phyloP scores from a whole-genome alignment of 2,797 vertebrate species.

The Phoeniculus purpureus region DNA sequence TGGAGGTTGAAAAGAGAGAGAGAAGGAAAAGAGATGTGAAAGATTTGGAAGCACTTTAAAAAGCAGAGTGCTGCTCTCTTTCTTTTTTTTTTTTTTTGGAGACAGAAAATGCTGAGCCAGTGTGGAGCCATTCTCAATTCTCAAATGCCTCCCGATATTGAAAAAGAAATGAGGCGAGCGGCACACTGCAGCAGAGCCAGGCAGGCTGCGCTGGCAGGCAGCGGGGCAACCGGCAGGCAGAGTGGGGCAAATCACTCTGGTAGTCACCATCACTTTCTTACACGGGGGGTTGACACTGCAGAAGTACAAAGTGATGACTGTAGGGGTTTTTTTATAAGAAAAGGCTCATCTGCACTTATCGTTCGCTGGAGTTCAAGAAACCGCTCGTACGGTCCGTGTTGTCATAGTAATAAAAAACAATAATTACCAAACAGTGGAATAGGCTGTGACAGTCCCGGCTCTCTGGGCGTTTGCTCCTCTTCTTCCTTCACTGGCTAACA shows the following conservation, averaged over 20 bases:
- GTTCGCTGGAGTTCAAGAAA: slow-evolving; percentile 64
- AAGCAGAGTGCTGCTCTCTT: neutral
- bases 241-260: neutral
- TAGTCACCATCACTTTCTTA: neutral
- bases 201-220: neutral
- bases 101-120: slow-evolving; percentile 8
- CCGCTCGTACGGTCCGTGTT: slow-evolving; percentile 46
- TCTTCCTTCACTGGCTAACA: neutral
- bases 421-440: slow-evolving; percentile 56
- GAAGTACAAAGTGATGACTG: neutral
- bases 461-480: neutral
- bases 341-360: slow-evolving; percentile 39
- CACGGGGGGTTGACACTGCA: neutral
- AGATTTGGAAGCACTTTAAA: slow-evolving; percentile 58
- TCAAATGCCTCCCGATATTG: neutral
- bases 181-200: neutral
- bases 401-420: slow-evolving; percentile 77
- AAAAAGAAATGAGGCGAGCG: neutral
- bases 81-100: neutral
- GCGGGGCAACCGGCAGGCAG: neutral
- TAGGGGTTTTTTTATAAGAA: neutral
- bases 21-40: slow-evolving; percentile 32
- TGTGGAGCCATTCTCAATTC: slow-evolving; percentile 6
- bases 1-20: slow-evolving; percentile 39
- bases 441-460: slow-evolving; percentile 39